phyloP scores from a whole-genome alignment of 53 echinoderm and acorn worm species.

The Astropecten irregularis region DNA sequence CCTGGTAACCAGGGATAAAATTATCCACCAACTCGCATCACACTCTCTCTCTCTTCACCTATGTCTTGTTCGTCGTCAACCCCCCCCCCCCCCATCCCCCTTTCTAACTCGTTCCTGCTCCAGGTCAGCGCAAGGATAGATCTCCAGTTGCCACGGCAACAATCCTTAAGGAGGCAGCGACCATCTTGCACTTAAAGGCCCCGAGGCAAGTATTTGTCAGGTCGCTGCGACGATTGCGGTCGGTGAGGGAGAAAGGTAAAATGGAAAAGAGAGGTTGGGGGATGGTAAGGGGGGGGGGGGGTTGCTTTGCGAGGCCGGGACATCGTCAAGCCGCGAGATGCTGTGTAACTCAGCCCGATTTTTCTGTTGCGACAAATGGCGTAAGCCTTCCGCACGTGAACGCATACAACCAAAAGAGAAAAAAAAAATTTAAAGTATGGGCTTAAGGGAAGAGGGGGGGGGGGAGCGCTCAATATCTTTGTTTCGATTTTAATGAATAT shows the following conservation, averaged over 20 bases:
- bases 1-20: slow-evolving; percentile 30
- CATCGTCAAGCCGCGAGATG: background rate
- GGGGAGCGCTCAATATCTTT: slow-evolving; percentile 19
- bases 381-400: background rate
- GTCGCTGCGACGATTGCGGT: slow-evolving; percentile 15
- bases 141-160: slow-evolving; percentile 27
- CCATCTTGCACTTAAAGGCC: background rate
- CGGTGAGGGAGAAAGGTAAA: too few species aligned
- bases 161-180: slow-evolving; percentile 32
- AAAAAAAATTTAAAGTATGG: slow-evolving; percentile 5
- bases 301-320: background rate
- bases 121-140: slow-evolving; percentile 30
- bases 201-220: slow-evolving; percentile 44
- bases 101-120: background rate
- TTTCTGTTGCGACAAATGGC: background rate
- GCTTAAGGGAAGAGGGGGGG: too few species aligned
- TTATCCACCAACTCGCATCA: slow-evolving; percentile 2
- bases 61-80: too few species aligned
- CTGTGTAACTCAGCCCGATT: slow-evolving; percentile 3
- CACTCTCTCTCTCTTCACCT: background rate
- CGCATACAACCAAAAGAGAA: too few species aligned
- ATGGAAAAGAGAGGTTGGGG: too few species aligned
- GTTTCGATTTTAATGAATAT: background rate
- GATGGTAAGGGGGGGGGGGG: background rate
- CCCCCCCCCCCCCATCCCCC: too few species aligned